These are phyloP conservation scores for Leptoteleia sp. DNA, from an alignment of 1,140 invertebrate genomes.

Conservation along the genomic window DNA sequence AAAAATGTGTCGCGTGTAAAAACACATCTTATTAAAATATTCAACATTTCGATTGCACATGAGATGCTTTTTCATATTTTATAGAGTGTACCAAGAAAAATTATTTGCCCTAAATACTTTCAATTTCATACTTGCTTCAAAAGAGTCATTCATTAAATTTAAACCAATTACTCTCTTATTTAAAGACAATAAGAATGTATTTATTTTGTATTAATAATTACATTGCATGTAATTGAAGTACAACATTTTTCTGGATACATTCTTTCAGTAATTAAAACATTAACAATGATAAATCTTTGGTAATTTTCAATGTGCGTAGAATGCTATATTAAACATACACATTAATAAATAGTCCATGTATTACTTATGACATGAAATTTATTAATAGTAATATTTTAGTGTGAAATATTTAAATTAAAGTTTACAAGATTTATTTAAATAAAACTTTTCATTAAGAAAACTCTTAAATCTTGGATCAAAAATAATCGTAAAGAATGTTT, in stretches of 20 bases:
- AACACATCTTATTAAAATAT: conserved; percentile 50
- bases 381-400: conserved; percentile 1
- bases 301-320: conserved; percentile 1
- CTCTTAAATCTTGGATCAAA: too few species aligned
- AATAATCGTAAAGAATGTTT: too few species aligned
- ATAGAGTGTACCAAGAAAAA: conserved; percentile 32
- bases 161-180: neutral
- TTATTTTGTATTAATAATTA: neutral
- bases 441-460: too few species aligned
- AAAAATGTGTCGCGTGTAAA: conserved; percentile 17
- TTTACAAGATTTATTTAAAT: too few species aligned
- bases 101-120: neutral
- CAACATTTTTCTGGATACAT: conserved; percentile 29
- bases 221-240: neutral
- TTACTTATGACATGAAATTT: conserved; percentile 5
- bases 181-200: neutral
- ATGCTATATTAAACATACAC: too few species aligned
- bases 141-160: too few species aligned
- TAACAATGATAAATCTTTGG: conserved; percentile 42
- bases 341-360: conserved; percentile 6
- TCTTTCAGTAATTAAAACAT: conserved; percentile 25
- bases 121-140: too few species aligned
- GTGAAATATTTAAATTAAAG: neutral
- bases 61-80: conserved; percentile 7
- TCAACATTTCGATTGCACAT: conserved; percentile 49